phyloP scores from a whole-genome alignment of 2,888 invertebrate species.

The Noctua janthina region DNA sequence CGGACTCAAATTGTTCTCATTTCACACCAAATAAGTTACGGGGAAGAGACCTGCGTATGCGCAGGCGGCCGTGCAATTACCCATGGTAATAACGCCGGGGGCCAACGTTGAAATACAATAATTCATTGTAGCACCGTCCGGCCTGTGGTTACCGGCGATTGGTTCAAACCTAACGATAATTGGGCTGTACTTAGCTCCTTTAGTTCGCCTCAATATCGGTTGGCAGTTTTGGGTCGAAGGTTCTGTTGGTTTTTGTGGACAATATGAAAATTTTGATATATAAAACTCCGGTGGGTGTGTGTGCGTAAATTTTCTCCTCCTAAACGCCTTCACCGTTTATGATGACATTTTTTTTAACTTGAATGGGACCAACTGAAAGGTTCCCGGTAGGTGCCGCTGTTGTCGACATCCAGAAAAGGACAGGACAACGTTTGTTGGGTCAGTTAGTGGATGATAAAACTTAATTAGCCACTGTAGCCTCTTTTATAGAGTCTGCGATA shows the following conservation, averaged over 20 bases:
- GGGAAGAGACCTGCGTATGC: conserved; percentile 69
- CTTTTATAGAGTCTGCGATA: background rate
- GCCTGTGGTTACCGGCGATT: conserved; percentile 64
- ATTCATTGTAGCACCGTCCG: conserved; percentile 67
- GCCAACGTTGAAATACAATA: conserved; percentile 64
- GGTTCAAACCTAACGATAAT: conserved; percentile 64
- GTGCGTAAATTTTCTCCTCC: background rate
- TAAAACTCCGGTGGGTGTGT: background rate
- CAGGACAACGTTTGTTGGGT: background rate
- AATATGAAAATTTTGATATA: background rate
- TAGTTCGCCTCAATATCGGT: conserved; percentile 7
- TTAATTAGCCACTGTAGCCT: no score
- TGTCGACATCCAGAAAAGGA: background rate
- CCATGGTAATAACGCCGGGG: conserved; percentile 76
- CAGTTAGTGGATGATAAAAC: background rate
- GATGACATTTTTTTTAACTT: background rate
- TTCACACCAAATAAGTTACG: conserved; percentile 88
- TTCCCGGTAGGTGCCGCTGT: background rate
- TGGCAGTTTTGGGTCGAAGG: conserved; percentile 1
- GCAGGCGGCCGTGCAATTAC: conserved; percentile 77
- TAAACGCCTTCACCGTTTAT: background rate
- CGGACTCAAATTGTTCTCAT: conserved; percentile 85
- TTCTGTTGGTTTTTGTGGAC: background rate
- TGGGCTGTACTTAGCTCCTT: conserved; percentile 41
- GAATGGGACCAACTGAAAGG: background rate